phyloP scores from a whole-genome alignment of 2,113 vertebrate species.

The Polypterus bichir region DNA sequence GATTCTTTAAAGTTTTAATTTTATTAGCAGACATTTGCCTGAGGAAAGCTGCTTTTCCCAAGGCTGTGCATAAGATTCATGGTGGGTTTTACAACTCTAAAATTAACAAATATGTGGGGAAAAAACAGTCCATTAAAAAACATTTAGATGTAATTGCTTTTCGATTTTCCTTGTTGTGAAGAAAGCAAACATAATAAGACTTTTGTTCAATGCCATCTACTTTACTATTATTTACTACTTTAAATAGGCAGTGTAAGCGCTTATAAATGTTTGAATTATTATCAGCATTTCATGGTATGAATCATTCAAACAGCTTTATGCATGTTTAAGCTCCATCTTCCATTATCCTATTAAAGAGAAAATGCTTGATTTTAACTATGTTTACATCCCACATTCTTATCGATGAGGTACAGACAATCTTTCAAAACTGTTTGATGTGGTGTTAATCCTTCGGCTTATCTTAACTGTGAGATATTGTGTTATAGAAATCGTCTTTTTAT shows the following conservation, averaged over 20 bases:
- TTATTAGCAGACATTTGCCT: too few relatives aligned
- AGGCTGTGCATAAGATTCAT: too few relatives aligned
- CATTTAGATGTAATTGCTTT: too few relatives aligned
- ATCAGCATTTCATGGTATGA: neutral
- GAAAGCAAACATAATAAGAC: too few relatives aligned
- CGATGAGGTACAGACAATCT: slow-evolving; percentile 23
- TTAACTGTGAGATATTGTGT: slow-evolving; percentile 19
- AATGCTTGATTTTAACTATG: slow-evolving; percentile 20
- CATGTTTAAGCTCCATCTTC: neutral
- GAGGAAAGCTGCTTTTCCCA: too few relatives aligned
- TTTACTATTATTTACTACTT: too few relatives aligned
- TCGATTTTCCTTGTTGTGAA: too few relatives aligned
- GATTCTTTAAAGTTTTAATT: too few relatives aligned
- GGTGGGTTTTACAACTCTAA: too few relatives aligned
- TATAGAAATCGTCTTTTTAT: slow-evolving; percentile 17
- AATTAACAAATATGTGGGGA: too few relatives aligned
- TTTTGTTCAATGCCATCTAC: too few relatives aligned
- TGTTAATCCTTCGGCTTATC: slow-evolving; percentile 23
- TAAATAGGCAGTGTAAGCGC: slow-evolving; percentile 8
- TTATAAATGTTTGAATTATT: slow-evolving; percentile 4
- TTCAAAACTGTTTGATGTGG: slow-evolving; percentile 22
- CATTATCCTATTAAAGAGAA: slow-evolving; percentile 4
- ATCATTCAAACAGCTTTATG: slow-evolving; percentile 6
- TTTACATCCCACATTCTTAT: slow-evolving; percentile 27
- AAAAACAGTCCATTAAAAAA: too few relatives aligned